Conservation (phyloP, 2,888 invertebrate genomes). For the Pollenia amentaria region DNA sequence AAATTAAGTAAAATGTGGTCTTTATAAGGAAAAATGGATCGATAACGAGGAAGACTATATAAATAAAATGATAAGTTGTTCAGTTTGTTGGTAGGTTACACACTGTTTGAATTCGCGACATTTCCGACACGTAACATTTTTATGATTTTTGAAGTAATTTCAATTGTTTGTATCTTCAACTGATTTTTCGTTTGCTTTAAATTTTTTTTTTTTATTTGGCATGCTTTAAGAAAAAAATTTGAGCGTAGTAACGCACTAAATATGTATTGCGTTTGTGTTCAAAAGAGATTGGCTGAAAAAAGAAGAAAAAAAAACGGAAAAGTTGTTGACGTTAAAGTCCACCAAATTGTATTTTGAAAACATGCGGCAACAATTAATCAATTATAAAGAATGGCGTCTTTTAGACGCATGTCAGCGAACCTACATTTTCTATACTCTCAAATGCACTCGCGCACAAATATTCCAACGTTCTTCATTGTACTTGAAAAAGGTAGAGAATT, state of each 20-base stretch:
- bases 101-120: conserved; percentile 56
- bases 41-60: conserved; percentile 39
- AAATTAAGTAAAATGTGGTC: conserved; percentile 40
- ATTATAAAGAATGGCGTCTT: conserved; percentile 59
- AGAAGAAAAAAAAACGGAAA: conserved; percentile 1
- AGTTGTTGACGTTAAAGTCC: conserved; percentile 42
- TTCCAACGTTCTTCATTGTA: not conserved
- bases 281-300: conserved; percentile 19
- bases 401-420: conserved; percentile 50
- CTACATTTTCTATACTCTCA: not conserved
- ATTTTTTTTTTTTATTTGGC: not conserved
- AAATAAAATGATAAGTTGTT: conserved; percentile 53
- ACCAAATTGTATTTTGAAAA: conserved; percentile 36
- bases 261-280: not conserved
- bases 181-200: not conserved
- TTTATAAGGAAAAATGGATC: conserved; percentile 65
- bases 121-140: conserved; percentile 72
- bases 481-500: not conserved
- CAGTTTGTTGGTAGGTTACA: conserved; percentile 19
- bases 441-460: not conserved
- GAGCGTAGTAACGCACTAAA: not conserved
- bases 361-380: conserved; percentile 68
- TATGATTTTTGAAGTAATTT: conserved; percentile 64
- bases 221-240: conserved; percentile 13
- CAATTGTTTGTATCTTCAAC: conserved; percentile 40